Base-by-base conservation (phyloP, 2,797 vertebrate genomes). In the Hoplostethus atlanticus region DNA sequence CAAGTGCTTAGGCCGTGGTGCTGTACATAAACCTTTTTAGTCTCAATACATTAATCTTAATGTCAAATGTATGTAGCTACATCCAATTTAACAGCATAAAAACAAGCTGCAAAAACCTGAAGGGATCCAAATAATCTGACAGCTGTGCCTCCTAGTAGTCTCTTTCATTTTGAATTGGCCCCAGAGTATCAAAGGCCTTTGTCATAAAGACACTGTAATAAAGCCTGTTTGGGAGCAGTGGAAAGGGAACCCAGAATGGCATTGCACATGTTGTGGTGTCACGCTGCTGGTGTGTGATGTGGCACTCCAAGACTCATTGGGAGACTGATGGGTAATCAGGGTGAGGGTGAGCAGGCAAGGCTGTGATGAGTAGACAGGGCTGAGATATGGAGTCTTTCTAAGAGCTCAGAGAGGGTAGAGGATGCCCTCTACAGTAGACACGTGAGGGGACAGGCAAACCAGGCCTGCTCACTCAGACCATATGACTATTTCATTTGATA, bases 381-480 rank as follows among this genome's bases (percentile, higher is more conserved):
- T 73, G 77, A 76, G 86, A 84, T 74, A 65, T 8, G 61, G 68
- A 81, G 84, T 21, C 79, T 38, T 28, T 52, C 56, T 47, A 11
- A 16, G 64, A 66, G 57, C 64, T 86, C 78, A 84, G 70, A 75
- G 86, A 92, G 91, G 93, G 89, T 75, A 71, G 85, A 94, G 87
- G 92, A 93, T 94, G 94, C 93, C 93, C 93, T 93, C 94, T 95
- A 93, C 91, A 94, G 91, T 92, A 93, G 85, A 91, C 67, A 75
- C 31, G 34, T 53, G 77, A 73, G 80, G 81, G 81, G 60, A n/a
- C 73, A 82, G 76, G 50, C 42, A 2, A 16, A 30, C 34, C 53
- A 58, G 78, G 67, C 73, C 81, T 38, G 6, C 52, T 47, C 69
- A n/a, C 47, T 48, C 0, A n/a, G 60, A 53, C 11, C 21, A 21